Conservation (phyloP, 2,113 vertebrate genomes). For the Sarotherodon lohbergeri region DNA sequence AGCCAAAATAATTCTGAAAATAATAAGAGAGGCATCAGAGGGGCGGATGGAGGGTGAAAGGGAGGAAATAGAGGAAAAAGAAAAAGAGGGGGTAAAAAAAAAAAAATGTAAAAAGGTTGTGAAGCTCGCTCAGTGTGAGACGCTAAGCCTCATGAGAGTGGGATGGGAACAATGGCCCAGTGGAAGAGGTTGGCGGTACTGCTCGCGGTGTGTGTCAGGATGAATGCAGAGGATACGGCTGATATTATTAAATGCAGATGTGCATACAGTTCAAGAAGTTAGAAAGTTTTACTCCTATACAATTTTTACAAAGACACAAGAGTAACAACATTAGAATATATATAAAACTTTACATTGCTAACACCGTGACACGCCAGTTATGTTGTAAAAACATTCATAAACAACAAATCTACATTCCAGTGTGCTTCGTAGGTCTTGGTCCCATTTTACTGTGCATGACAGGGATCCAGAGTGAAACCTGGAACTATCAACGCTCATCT, state of each 20-base stretch:
- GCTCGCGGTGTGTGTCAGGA: not conserved
- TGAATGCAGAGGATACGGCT: not conserved
- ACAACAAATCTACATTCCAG: not conserved
- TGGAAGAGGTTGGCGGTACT: not conserved
- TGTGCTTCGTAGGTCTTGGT: not conserved
- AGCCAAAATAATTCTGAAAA: conserved; percentile 1
- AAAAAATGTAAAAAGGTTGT: accelerated
- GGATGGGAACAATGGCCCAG: not conserved
- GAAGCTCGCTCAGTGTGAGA: conserved; percentile 24
- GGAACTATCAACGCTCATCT: not conserved
- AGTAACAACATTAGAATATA: not conserved
- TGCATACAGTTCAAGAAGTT: not conserved
- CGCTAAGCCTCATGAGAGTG: not conserved
- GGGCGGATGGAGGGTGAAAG: not conserved
- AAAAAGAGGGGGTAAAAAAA: not conserved
- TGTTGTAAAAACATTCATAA: not conserved
- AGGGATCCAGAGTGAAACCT: not conserved
- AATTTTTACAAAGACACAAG: not conserved
- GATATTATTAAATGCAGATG: not conserved
- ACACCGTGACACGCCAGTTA: not conserved
- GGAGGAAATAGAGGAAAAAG: not conserved
- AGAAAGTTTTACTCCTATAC: not conserved
- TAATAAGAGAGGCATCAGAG: not conserved
- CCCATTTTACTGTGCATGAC: not conserved
- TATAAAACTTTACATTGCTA: conserved; percentile 17